Base-by-base conservation (phyloP, 2,888 invertebrate species). In the Microctonus aethiopoides region DNA sequence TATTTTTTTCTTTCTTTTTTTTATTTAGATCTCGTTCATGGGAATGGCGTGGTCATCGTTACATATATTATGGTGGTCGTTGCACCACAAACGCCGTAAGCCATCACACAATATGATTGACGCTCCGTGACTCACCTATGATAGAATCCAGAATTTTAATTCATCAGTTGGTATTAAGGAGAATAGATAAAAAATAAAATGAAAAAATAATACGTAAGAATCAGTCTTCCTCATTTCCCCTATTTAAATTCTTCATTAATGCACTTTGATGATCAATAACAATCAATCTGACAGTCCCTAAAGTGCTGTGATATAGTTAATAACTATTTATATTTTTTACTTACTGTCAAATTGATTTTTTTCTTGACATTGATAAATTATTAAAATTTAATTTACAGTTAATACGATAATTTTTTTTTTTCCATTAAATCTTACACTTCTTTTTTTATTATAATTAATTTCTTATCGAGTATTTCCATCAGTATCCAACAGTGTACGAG, bases 21-120 rank as follows among this genome's bases (percentile, higher is more conserved):
- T 41, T 46, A 46, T n/a, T n/a, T 46, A 16, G 5, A 16, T 46
- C 16, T 2, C 16, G 34, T n/a, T 34, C 62, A 62, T 46, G 62
- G 16, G 62, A 62, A 62, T 62, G 51, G 46, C 62, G 62, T 51
- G 62, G 62, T 62, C 62, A 62, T 62, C 62, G 46, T 46, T 46
- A 22, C 26, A 57, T 61, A 60, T 64, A 54, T 56, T 64, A 65
- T 67, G 29, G 65, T 67, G 62, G 34, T 59, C 63, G 60, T 73
- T 74, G 73, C 73, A 73, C 74, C 71, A 70, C 16, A 70, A 74
- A 41, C 60, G 74, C 74, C 74, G 24, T 56, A 63, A 72, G 73
- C 68, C 60, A 68, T 61, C 67, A 46, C 16, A 46, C 46, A 46
- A 51, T 57, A 70, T 69, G 67, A 72, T 73, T 68, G 72, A 70